Conservation (phyloP, 2,888 invertebrate species). For the Philereme transversata region DNA sequence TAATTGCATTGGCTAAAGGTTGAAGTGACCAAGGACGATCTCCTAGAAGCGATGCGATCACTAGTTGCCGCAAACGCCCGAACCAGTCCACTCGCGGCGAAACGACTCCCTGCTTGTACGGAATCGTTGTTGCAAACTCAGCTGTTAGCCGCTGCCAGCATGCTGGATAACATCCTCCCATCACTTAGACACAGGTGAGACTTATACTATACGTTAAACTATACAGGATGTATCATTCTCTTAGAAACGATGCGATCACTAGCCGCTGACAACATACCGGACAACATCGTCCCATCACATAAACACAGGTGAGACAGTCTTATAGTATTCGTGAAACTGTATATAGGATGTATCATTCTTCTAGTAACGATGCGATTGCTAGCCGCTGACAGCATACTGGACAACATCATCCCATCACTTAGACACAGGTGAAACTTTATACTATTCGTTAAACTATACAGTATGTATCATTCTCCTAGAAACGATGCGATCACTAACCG, state of each 20-base stretch:
- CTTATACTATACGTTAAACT: no score
- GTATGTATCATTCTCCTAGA: slow-evolving; percentile 53
- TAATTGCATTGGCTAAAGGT: slow-evolving; percentile 52
- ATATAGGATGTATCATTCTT: no score
- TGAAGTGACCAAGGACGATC: slow-evolving; percentile 64
- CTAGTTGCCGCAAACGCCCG: slow-evolving; percentile 73
- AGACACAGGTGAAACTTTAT: no score
- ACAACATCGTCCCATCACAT: slow-evolving; percentile 26
- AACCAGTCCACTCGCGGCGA: slow-evolving; percentile 59
- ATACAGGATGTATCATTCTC: no score
- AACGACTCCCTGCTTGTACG: slow-evolving; percentile 55
- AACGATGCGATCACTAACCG: slow-evolving; percentile 68
- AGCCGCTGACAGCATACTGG: no score
- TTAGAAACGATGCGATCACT: slow-evolving; percentile 64
- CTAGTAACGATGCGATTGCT: slow-evolving; percentile 64
- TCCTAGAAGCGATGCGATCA: slow-evolving; percentile 63
- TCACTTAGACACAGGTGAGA: slow-evolving; percentile 30
- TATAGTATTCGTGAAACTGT: no score
- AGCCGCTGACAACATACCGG: slow-evolving; percentile 71
- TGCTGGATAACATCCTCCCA: slow-evolving; percentile 48
- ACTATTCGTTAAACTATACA: no score
- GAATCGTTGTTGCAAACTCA: slow-evolving; percentile 60
- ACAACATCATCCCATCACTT: no score
- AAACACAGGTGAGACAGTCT: no score
- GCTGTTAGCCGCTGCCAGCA: slow-evolving; percentile 49